Evolutionary conservation across 2,113 vertebrate species (phyloP), one percentile per base, ranked within the genome.

Genomic region (Seriola quinqueradiata): DNA sequence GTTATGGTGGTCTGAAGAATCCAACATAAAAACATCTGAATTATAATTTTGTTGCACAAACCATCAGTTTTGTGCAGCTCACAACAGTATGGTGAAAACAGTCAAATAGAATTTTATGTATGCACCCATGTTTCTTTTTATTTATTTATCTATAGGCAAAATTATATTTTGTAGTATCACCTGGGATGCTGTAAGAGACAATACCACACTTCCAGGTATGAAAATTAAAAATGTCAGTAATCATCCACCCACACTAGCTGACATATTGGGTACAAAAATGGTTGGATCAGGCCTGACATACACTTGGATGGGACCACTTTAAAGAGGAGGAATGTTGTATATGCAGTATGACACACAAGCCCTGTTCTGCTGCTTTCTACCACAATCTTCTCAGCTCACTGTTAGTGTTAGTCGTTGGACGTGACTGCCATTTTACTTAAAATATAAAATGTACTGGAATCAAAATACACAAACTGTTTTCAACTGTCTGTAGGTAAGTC

Each of bases 401-500:
- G 7, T 77, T 42, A 42, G 8, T 42, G 10, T 42, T 42, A 42
- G 19, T 70, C 14, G 28, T 44, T 76, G 16, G 57, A 77, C 75
- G 48, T 40, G 14, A 79, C 50, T 59, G 5, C 36, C 60, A 40
- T 34, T 71, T 70, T 46, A 60, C 55, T 28, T 71, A 17, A 70
- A 74, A 76, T 65, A 3, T 25, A 0, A 19, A 69, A 40, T 55
- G 9, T 42, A 54, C 75, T 64, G 23, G 11, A 70, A 79, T 61
- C 57, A 69, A 46, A 70, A 77, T 34, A 75, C 28, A 69, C 19
- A 44, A 71, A 52, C 40, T 28, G 28, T 28, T 28, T 28, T 28
- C 28, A 28, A 28, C 28, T 46, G 28, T 44, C 70, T 70, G 23
- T 63, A 54, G 52, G 40, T 32, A 34, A 78, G 75, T 42, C 17